Base-by-base conservation (phyloP, 2,113 vertebrate species). In the Gavialis gangeticus region DNA sequence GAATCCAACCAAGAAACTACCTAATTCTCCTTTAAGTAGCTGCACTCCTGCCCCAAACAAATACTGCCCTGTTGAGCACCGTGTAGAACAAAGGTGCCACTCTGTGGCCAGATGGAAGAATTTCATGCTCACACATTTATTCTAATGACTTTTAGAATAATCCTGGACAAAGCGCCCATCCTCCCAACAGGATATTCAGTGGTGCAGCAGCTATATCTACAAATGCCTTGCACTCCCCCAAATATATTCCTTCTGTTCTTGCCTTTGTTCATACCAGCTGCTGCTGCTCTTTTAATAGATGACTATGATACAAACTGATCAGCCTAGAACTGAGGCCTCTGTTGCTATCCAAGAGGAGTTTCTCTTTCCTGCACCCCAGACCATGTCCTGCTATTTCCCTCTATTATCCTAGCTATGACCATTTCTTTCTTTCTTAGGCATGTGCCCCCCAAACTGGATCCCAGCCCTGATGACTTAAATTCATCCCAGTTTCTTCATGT, bases 41-140 rank as follows among this genome's bases (percentile, higher is more conserved):
- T 12, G 15, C 37, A 12, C 55, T 24, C 64, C 77, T 59, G 17
- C 46, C 22, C 46, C 13, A 17, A 11, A 75, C 71, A 4, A 75
- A 57, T 73, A 15, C 64, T 59, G 64, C 84, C 58, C 82, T 58
- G 25, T 34, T 14, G 17, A n/a, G 87, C 94, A 13, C 25, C 34
- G 62, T 82, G n/a, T 85, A 84, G 96, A 91, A 17, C 94, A 85
- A 91, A 94, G 87, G 95, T 95, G 85, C 94, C 97, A 56, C 94
- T 56, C 87, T 16, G 95, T 63, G 97, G 96, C 79, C 80, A 7
- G 10, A 24, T 4, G 2, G n/a, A 12, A 18, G 81, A 76, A 92
- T 24, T 91, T 82, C 90, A 81, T 22, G 46, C 34, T 27, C 27
- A 73, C 34, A n/a, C 3, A n/a, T 8, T 54, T 14, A 28, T 75